These are phyloP conservation scores for Labia minor DNA, from an alignment of 2,888 invertebrate genomes.

Conservation along the genomic window DNA sequence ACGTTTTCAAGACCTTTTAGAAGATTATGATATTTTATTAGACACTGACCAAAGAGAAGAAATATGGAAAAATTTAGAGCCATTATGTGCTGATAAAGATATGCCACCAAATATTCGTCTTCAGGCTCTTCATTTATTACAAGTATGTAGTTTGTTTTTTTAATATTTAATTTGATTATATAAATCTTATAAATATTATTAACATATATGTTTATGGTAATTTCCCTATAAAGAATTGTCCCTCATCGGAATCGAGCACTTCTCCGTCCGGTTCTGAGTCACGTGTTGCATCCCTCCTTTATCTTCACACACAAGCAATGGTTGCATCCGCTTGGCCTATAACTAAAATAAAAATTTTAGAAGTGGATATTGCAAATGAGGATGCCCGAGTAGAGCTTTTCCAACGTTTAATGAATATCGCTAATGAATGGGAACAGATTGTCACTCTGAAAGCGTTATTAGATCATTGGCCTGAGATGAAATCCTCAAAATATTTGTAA, in stretches of 20 bases:
- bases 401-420: slow-evolving; percentile 14
- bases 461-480: slow-evolving; percentile 22
- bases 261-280: slow-evolving; percentile 15
- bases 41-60: not conserved
- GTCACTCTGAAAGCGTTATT: slow-evolving; percentile 21
- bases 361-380: slow-evolving; percentile 21
- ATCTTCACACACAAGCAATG: slow-evolving; percentile 25
- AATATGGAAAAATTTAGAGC: slow-evolving; percentile 21
- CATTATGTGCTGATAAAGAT: slow-evolving; percentile 23
- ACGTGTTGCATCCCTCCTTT: slow-evolving; percentile 19
- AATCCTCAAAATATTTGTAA: not conserved
- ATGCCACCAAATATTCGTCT: slow-evolving; percentile 23
- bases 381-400: slow-evolving; percentile 20
- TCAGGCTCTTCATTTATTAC: slow-evolving; percentile 24
- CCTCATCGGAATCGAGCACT: not conserved
- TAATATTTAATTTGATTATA: too few relatives aligned
- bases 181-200: too few relatives aligned
- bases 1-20: slow-evolving; percentile 21
- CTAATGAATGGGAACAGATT: slow-evolving; percentile 22
- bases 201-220: too few relatives aligned
- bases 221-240: too few relatives aligned
- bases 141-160: slow-evolving; percentile 22
- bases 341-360: slow-evolving; percentile 17
- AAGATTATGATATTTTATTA: not conserved
- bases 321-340: slow-evolving; percentile 25